Conservation (phyloP, 2,888 invertebrate species). For the Bellardia pandia region DNA sequence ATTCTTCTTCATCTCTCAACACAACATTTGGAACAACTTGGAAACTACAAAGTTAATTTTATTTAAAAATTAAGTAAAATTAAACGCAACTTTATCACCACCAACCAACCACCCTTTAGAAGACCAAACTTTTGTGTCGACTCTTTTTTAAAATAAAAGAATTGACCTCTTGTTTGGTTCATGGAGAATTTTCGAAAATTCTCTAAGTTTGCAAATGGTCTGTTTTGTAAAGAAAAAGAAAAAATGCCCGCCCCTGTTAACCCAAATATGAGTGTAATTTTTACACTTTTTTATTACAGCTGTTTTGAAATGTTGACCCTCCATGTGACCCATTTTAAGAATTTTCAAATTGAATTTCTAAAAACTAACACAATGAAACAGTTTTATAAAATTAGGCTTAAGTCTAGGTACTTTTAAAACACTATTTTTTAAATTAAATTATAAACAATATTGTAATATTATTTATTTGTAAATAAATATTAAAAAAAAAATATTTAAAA, state of each 20-base stretch:
- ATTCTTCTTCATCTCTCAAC: slow-evolving; percentile 66
- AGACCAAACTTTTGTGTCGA: slow-evolving; percentile 68
- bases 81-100: background rate
- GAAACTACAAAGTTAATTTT: slow-evolving; percentile 5
- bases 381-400: slow-evolving; percentile 78
- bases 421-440: slow-evolving; percentile 77
- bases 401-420: slow-evolving; percentile 79
- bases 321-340: slow-evolving; percentile 10
- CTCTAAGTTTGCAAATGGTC: slow-evolving; percentile 32
- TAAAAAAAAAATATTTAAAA: slow-evolving; percentile 78
- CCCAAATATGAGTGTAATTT: slow-evolving; percentile 21
- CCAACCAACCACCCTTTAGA: background rate
- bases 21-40: slow-evolving; percentile 57
- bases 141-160: slow-evolving; percentile 27
- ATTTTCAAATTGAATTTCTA: slow-evolving; percentile 60
- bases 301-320: slow-evolving; percentile 45
- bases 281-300: slow-evolving; percentile 56
- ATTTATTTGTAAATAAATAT: slow-evolving; percentile 84
- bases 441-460: slow-evolving; percentile 83
- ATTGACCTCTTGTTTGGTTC: slow-evolving; percentile 68
- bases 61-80: background rate
- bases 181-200: slow-evolving; percentile 42
- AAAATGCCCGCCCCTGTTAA: slow-evolving; percentile 34
- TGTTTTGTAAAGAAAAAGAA: slow-evolving; percentile 8
- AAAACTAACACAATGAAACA: slow-evolving; percentile 75